These are phyloP conservation scores for Falco punctatus DNA, from an alignment of 2,113 vertebrate species.

Conservation along the genomic window DNA sequence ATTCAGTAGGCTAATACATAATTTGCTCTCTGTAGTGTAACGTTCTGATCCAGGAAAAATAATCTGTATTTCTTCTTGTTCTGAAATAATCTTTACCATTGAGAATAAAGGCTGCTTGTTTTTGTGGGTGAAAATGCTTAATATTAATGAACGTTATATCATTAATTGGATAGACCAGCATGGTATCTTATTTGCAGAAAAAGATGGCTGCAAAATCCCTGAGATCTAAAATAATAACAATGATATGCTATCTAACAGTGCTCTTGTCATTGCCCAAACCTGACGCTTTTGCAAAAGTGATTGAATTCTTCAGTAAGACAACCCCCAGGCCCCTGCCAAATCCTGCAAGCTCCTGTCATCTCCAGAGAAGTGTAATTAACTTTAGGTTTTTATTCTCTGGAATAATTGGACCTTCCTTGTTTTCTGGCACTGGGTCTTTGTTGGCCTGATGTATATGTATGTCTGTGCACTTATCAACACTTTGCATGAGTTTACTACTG, in stretches of 20 bases:
- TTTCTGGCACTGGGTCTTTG: not conserved
- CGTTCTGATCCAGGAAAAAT: not conserved
- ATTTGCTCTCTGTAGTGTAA: not conserved
- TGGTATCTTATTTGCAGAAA: not conserved
- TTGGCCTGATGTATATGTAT: fast-evolving
- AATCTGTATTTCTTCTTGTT: not conserved
- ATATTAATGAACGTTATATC: not conserved
- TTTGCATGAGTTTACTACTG: not conserved
- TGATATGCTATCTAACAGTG: not conserved
- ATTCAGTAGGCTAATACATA: not conserved
- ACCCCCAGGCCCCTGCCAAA: fast-evolving
- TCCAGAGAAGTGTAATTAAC: not conserved
- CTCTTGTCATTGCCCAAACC: not conserved
- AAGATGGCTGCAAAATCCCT: not conserved
- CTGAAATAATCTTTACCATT: not conserved
- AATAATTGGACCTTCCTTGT: not conserved
- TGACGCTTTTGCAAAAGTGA: not conserved
- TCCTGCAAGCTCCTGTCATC: not conserved
- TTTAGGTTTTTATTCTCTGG: not conserved
- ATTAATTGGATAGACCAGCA: not conserved
- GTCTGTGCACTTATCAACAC: not conserved
- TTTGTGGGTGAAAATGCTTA: not conserved
- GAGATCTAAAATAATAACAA: not conserved
- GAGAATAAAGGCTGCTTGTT: not conserved
- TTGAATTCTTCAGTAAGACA: not conserved